phyloP scores from a whole-genome alignment of 2,888 invertebrate genomes.

The Onchidella celtica region DNA sequence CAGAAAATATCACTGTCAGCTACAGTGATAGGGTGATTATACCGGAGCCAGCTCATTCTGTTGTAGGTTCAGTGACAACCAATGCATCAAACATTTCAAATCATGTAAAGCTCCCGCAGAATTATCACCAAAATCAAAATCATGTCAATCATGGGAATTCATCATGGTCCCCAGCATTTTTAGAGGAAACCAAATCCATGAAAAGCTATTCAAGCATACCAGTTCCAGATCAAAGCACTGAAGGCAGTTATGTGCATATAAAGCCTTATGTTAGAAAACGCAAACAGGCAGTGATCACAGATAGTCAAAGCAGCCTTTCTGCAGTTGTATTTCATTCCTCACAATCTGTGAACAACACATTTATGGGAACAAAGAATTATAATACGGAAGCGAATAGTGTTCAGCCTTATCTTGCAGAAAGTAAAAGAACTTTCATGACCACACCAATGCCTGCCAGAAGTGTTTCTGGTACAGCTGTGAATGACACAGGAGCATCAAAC shows the following conservation, averaged over 20 bases:
- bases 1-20: neutral
- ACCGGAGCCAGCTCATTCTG: neutral
- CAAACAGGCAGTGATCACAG: neutral
- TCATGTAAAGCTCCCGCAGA: no score
- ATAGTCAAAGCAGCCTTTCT: neutral
- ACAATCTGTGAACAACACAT: neutral
- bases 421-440: neutral
- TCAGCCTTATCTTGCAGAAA: neutral
- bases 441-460: neutral
- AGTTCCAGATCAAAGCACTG: no score
- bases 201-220: neutral
- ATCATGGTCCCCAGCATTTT: no score
- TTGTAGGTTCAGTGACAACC: neutral
- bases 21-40: neutral
- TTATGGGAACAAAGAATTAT: no score
- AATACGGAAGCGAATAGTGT: neutral
- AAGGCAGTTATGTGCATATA: no score
- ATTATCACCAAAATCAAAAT: no score
- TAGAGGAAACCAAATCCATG: no score
- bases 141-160: no score
- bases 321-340: neutral
- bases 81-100: no score
- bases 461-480: neutral
- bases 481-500: neutral
- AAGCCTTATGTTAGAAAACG: constrained; percentile 36